Evolutionary conservation across 2,113 vertebrate genomes (phyloP), one percentile per base, ranked within the genome.

Genomic region (Microcebus tavaratra): DNA sequence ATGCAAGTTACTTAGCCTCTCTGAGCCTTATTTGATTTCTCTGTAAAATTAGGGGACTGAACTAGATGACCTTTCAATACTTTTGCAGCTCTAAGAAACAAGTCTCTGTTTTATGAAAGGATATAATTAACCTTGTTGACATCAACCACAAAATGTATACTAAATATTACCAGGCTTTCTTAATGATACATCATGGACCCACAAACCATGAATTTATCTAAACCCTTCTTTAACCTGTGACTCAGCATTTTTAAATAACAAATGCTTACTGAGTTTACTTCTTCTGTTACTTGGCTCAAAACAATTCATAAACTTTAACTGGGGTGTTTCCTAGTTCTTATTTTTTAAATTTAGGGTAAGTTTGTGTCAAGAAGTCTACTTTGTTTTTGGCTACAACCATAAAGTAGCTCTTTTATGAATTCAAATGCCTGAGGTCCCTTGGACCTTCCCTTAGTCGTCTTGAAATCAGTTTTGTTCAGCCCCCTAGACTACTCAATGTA

Each of bases 181-280:
- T 78, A 42, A 45, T 89, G 79, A 59, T 59, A 78, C 14, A 25
- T 48, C 87, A 63, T 65, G 53, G 17, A 70, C 36, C 36, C 88
- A 42, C 15, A 92, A 91, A 55, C n/a, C 34, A 50, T 67, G 48
- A 90, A 61, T 85, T 81, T 96, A 92, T 20, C 29, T 57, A 70
- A 88, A 31, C 17, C 34, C 31, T 75, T 78, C 27, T 36, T 76
- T 88, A 72, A 75, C 21, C 29, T 83, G 5, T 95, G 78, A 90
- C 29, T 97, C 57, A 96, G 59, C 20, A 94, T 94, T 96, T 94
- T 72, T 27, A 94, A 94, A 88, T 67, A 88, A 84, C 65, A 93
- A 78, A 48, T 34, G 27, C 61, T 88, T 75, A 63, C 59, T 67
- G 45, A 82, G 25, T 36, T 95, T 87, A 82, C 5, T 5, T 63